Evolutionary conservation across 2,888 invertebrate genomes (phyloP).

Genomic region (Conomelus anceps): DNA sequence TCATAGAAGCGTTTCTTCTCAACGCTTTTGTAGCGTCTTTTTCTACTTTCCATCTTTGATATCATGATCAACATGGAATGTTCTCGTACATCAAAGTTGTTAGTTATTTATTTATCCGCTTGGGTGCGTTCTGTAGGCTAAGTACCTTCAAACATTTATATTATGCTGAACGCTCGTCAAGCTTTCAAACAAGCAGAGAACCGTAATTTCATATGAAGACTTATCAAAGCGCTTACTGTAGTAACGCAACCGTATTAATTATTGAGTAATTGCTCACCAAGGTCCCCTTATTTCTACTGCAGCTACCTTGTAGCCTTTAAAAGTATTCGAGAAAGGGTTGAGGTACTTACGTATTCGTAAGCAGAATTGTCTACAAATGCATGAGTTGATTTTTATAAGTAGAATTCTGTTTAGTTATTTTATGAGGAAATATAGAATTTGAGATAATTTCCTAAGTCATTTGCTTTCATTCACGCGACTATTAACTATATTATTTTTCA

Average conservation of each 20-base stretch:
- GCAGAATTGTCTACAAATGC: too few relatives aligned
- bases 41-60: neutral
- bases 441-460: too few relatives aligned
- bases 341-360: too few relatives aligned
- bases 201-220: neutral
- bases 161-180: neutral
- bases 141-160: too few relatives aligned
- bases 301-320: too few relatives aligned
- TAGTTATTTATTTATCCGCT: neutral
- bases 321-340: too few relatives aligned
- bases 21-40: neutral
- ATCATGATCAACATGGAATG: neutral
- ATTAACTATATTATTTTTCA: too few relatives aligned
- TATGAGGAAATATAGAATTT: too few relatives aligned
- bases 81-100: neutral
- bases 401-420: too few relatives aligned
- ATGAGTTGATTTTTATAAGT: too few relatives aligned
- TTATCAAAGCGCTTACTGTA: neutral
- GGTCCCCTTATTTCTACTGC: too few relatives aligned
- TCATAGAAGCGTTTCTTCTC: neutral
- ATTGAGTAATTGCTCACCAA: neutral
- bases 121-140: neutral
- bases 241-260: neutral
- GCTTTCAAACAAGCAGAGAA: neutral
- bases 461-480: too few relatives aligned